A percentile compares a stretch with the other conserved stretches of the same genome.
phyloP scores from a whole-genome alignment of 2,113 vertebrate genomes.

The Rhadina sibilatrix region DNA sequence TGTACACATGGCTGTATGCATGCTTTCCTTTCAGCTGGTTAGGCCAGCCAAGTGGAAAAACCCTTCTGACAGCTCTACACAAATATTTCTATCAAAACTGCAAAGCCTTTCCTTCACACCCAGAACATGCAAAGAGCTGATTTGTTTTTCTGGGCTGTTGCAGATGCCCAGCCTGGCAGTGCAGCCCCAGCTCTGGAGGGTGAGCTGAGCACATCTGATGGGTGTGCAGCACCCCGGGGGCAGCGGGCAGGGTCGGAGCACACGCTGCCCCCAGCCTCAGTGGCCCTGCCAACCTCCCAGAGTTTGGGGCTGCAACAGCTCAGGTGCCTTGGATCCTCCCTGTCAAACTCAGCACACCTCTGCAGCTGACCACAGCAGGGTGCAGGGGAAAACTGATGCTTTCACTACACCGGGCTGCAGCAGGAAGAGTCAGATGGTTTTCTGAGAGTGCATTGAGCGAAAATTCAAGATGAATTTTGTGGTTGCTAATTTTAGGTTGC shows the following conservation, averaged over 20 bases:
- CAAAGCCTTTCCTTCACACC: neutral
- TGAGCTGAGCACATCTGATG: neutral
- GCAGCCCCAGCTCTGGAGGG: neutral
- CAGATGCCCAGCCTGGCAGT: neutral
- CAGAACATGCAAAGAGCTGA: neutral
- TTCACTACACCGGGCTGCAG: neutral
- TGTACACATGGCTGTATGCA: neutral
- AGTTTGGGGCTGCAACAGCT: neutral
- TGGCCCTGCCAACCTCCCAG: neutral
- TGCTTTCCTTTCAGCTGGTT: conserved; percentile 6
- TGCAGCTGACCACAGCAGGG: neutral
- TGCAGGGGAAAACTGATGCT: neutral
- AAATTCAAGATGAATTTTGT: neutral
- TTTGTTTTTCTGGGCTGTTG: neutral
- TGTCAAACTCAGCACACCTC: neutral
- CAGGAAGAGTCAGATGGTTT: neutral
- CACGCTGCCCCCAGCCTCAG: accelerated
- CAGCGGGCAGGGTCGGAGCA: accelerated
- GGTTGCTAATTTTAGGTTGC: conserved; percentile 35
- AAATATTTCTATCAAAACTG: neutral
- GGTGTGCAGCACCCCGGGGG: neutral
- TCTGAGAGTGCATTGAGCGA: neutral
- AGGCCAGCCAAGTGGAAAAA: conserved; percentile 17
- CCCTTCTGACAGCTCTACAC: neutral
- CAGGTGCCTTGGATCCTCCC: neutral